Evolutionary conservation across 30 jellyfish, hydroid and myxozoan species (phyloP), one percentile per base, ranked within the genome.

Genomic region (Euphysa ruthae): DNA sequence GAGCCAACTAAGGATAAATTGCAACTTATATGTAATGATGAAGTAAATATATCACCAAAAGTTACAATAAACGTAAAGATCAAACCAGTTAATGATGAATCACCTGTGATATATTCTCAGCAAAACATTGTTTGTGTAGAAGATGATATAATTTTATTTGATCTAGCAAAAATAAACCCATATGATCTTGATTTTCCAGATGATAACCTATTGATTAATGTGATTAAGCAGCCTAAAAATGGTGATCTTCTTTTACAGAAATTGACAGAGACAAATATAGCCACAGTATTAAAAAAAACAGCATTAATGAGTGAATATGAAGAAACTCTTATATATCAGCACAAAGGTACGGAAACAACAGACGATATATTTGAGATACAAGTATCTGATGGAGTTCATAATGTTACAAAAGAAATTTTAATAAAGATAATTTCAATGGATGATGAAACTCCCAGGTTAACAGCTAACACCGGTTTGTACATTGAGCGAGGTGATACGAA

Each of bases 401-500:
- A 74, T 32, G 88, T 70, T 22, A 61, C 85, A 2, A 57, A 78
- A 13, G 64, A 33, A 21, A 93, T 90, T 22, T 71, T 78, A 4
- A 80, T 90, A 27, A 74, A 42, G 35, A 72, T 90, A 23, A 82
- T 90, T 16, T 58, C 98, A 16, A 91, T 90, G 50, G 98, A 90
- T 52, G 98, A 90, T 57, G 98, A 90, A 69, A 62, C 74, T 1
- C 98, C 98, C 21, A 93, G 92, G 58, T 44, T 90, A 63, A 77
- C 78, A 3, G 69, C 55, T 15, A 90, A 90, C 55, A 65, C 93
- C 14, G 98, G 98, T 7, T 54, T 90, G 38, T 63, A 73, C 13
- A 61, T 90, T 10, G 95, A 90, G 5, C 70, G 95, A 23, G 95
- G 85, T 24, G 95, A 77, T 65, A 90, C 83, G 63, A 90, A 76